A percentile compares a stretch with the other conserved stretches of the same genome.
These are phyloP conservation scores for Cephus runcator DNA, from an alignment of 2,888 invertebrate species.

Conservation along the genomic window DNA sequence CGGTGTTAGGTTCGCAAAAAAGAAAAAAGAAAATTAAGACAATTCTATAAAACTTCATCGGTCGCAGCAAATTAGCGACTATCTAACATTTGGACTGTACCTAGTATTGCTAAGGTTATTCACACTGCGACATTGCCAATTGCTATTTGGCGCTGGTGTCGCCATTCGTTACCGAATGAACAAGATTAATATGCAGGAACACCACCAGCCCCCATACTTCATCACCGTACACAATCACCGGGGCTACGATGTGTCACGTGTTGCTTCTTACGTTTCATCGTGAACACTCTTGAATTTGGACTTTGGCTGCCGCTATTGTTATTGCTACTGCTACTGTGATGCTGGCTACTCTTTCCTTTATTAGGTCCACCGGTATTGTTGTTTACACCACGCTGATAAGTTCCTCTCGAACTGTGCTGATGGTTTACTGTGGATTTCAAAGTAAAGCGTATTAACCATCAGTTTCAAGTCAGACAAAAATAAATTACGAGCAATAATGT, in stretches of 20 bases:
- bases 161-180: neutral
- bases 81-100: slow-evolving; percentile 10
- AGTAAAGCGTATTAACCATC: neutral
- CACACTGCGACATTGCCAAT: slow-evolving; percentile 7
- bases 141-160: neutral
- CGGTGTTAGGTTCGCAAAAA: neutral
- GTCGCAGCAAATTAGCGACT: neutral
- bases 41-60: slow-evolving; percentile 15
- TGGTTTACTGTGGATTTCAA: slow-evolving; percentile 39
- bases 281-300: slow-evolving; percentile 48
- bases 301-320: slow-evolving; percentile 54
- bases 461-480: neutral
- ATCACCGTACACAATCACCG: slow-evolving; percentile 63
- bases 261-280: slow-evolving; percentile 60
- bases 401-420: slow-evolving; percentile 53
- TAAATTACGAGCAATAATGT: neutral
- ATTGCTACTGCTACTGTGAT: slow-evolving; percentile 41
- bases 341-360: slow-evolving; percentile 32
- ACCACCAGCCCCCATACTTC: slow-evolving; percentile 37
- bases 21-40: neutral
- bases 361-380: slow-evolving; percentile 51
- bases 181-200: slow-evolving; percentile 24
- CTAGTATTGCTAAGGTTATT: slow-evolving; percentile 19
- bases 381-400: slow-evolving; percentile 54
- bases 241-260: slow-evolving; percentile 53